A percentile compares a stretch with the other conserved stretches of the same genome.
phyloP scores from a whole-genome alignment of 1,140 invertebrate genomes.

The Schlechtendalia chinensis region DNA sequence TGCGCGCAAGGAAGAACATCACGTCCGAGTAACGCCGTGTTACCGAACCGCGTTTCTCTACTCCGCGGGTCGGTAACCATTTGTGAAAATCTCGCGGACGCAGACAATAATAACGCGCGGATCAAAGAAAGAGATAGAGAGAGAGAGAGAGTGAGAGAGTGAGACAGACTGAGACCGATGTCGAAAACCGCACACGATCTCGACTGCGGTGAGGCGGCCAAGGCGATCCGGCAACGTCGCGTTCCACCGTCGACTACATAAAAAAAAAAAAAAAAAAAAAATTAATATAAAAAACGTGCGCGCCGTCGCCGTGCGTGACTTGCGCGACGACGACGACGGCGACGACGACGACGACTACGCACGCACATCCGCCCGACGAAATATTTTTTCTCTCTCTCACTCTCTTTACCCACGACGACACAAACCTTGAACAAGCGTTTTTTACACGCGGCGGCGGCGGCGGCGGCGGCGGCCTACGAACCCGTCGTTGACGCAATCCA shows the following conservation, averaged over 20 bases:
- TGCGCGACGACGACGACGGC: not conserved
- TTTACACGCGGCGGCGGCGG: not conserved
- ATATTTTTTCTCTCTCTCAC: not conserved
- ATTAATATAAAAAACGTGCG: constrained; percentile 6
- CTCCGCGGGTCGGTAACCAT: too few species aligned
- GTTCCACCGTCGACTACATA: constrained; percentile 13
- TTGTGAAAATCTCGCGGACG: too few species aligned
- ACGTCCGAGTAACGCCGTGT: too few species aligned
- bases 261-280: constrained; percentile 19
- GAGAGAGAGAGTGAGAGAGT: not conserved
- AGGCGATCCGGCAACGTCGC: not conserved
- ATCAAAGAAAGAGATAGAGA: too few species aligned
- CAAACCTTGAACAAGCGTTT: constrained; percentile 26
- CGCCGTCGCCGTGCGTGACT: constrained; percentile 28
- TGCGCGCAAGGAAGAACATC: too few species aligned
- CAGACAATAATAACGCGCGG: too few species aligned
- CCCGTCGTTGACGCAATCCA: not conserved
- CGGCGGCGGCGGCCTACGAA: constrained; percentile 15
- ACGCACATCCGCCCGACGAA: constrained; percentile 34
- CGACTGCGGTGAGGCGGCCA: not conserved
- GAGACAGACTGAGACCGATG: not conserved
- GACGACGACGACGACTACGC: not conserved
- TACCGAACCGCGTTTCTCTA: too few species aligned
- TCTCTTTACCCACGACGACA: not conserved
- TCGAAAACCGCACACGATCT: not conserved